Conservation (phyloP, 1,140 invertebrate species). For the Xylocopa sonorina region DNA sequence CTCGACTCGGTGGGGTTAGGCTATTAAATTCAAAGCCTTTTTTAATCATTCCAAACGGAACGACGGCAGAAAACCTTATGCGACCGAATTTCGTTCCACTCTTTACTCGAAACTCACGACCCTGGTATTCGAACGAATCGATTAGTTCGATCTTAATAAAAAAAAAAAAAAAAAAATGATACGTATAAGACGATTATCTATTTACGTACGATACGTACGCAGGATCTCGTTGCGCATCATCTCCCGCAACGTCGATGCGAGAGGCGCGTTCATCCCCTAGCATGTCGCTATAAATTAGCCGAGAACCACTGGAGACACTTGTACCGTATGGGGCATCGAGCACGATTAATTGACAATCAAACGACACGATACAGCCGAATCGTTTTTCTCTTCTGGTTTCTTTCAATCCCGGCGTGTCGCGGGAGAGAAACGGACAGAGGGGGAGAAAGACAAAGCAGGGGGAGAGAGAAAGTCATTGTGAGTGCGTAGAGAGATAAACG, state of each 20-base stretch:
- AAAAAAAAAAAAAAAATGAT: too few relatives aligned
- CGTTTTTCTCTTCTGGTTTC: background rate
- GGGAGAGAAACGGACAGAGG: too few relatives aligned
- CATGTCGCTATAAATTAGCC: constrained; percentile 10
- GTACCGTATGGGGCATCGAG: background rate
- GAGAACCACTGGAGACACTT: background rate
- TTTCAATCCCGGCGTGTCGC: background rate
- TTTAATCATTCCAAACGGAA: constrained; percentile 9
- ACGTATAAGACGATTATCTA: too few relatives aligned
- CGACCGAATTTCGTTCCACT: background rate
- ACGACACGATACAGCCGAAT: constrained; percentile 31
- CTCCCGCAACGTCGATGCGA: background rate
- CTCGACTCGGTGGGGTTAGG: background rate
- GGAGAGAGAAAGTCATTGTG: constrained; percentile 41
- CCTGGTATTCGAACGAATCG: too few relatives aligned
- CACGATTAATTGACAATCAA: constrained; percentile 37
- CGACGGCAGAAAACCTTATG: background rate
- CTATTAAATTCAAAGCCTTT: constrained; percentile 26
- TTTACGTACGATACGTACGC: too few relatives aligned
- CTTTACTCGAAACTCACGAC: too few relatives aligned
- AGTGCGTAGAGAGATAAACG: constrained; percentile 56
- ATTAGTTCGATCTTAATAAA: too few relatives aligned
- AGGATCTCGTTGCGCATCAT: too few relatives aligned
- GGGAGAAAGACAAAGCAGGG: constrained; percentile 1
- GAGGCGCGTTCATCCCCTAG: background rate